phyloP scores from a whole-genome alignment of 2,113 vertebrate genomes.

The Rhabdornis inornatus region DNA sequence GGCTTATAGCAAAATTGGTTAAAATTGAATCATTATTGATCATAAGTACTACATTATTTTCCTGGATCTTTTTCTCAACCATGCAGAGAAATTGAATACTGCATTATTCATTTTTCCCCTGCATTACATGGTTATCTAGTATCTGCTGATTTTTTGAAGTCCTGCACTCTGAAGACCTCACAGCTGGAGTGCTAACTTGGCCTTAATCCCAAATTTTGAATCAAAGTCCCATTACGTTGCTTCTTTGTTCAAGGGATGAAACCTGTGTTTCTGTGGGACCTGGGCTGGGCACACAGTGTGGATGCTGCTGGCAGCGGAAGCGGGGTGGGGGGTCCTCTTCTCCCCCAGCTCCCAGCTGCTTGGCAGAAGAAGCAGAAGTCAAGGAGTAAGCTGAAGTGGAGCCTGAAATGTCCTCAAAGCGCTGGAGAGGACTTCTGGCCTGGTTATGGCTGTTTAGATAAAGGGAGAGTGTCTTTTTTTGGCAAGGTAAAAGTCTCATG shows the following conservation, averaged over 20 bases:
- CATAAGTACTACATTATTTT: neutral
- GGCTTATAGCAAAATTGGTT: neutral
- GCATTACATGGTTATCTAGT: neutral
- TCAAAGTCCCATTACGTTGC: neutral
- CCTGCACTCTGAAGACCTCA: neutral
- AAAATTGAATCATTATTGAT: neutral
- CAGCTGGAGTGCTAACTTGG: neutral
- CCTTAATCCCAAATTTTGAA: neutral
- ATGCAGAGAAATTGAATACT: neutral
- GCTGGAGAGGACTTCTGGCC: neutral
- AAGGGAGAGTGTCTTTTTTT: neutral
- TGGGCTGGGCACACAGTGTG: neutral
- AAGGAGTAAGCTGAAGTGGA: neutral
- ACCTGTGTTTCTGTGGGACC: neutral
- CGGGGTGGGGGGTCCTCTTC: fast-evolving
- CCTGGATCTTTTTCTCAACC: neutral
- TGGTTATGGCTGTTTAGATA: neutral
- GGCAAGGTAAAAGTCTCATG: neutral
- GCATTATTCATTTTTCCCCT: neutral
- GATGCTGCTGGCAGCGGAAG: neutral
- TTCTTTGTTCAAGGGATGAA: neutral
- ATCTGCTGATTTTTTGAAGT: neutral
- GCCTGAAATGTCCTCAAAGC: neutral
- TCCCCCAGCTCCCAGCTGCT: neutral
- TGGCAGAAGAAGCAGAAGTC: neutral